These are phyloP conservation scores for Iphiclides podalirius DNA, from an alignment of 2,888 invertebrate species.

Conservation along the genomic window DNA sequence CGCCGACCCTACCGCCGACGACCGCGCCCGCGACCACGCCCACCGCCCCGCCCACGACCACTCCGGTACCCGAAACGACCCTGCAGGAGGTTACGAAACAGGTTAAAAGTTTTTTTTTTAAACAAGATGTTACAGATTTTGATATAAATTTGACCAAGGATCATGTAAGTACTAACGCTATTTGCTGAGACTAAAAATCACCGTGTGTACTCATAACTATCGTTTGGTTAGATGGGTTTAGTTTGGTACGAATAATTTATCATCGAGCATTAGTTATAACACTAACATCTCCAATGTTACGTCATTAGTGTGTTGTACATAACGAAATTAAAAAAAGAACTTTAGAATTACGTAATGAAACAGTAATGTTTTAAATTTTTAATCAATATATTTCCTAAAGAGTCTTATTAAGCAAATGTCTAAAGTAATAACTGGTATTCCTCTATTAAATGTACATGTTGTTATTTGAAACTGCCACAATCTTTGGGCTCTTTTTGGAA, in stretches of 20 bases:
- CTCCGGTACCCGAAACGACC: slow-evolving; percentile 52
- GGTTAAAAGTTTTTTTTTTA: slow-evolving; percentile 39
- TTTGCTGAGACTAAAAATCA: slow-evolving; percentile 9
- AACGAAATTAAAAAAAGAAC: too few relatives aligned
- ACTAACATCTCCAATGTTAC: slow-evolving; percentile 8
- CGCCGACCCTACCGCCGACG: slow-evolving; percentile 29
- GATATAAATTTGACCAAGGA: background rate
- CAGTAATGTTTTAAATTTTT: too few relatives aligned
- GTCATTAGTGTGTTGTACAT: background rate
- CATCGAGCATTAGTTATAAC: background rate
- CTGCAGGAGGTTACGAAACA: slow-evolving; percentile 60
- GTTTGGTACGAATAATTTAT: background rate
- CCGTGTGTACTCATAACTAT: background rate
- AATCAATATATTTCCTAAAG: too few relatives aligned
- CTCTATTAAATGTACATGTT: too few relatives aligned
- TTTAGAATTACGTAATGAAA: too few relatives aligned
- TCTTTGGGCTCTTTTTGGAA: too few relatives aligned
- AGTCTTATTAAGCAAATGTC: too few relatives aligned
- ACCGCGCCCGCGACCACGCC: slow-evolving; percentile 35
- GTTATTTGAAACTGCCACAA: too few relatives aligned
- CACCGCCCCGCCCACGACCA: slow-evolving; percentile 42
- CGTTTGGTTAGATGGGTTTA: slow-evolving; percentile 12
- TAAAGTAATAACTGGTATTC: too few relatives aligned
- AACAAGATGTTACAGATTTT: background rate
- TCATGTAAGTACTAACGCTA: slow-evolving; percentile 12